These are phyloP conservation scores for Nymphalis io DNA, from an alignment of 1,140 invertebrate species.

Conservation along the genomic window DNA sequence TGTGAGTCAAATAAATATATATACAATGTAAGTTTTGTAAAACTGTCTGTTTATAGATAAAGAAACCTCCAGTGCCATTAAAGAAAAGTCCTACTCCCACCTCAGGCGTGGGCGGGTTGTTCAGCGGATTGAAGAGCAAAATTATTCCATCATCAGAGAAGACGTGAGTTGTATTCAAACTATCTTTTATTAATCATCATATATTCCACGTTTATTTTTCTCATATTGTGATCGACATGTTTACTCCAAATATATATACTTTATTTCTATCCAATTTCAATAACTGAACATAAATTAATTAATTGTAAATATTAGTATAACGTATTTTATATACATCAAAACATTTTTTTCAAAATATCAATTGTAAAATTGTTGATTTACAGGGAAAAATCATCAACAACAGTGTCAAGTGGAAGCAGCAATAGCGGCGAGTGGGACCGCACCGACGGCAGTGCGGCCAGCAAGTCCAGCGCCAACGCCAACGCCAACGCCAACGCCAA, in stretches of 20 bases:
- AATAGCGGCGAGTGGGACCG: conserved; percentile 66
- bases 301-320: too few species aligned
- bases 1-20: too few species aligned
- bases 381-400: conserved; percentile 60
- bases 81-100: conserved; percentile 84
- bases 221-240: too few species aligned
- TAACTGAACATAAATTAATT: too few species aligned
- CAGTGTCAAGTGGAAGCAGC: conserved; percentile 55
- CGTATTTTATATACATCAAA: too few species aligned
- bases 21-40: too few species aligned
- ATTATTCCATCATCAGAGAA: conserved; percentile 74
- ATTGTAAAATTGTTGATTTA: conserved; percentile 25
- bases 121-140: conserved; percentile 83
- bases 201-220: not conserved
- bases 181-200: not conserved
- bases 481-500: conserved; percentile 15
- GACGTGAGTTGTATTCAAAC: conserved; percentile 45
- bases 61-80: conserved; percentile 83
- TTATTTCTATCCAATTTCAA: too few species aligned
- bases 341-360: too few species aligned
- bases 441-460: conserved; percentile 58
- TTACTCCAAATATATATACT: too few species aligned
- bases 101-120: conserved; percentile 77
- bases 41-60: conserved; percentile 56
- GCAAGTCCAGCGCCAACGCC: conserved; percentile 43